A percentile compares a stretch with the other conserved stretches of the same genome.
phyloP scores from a whole-genome alignment of 2,888 invertebrate species.

The Protodeltote pygarga region DNA sequence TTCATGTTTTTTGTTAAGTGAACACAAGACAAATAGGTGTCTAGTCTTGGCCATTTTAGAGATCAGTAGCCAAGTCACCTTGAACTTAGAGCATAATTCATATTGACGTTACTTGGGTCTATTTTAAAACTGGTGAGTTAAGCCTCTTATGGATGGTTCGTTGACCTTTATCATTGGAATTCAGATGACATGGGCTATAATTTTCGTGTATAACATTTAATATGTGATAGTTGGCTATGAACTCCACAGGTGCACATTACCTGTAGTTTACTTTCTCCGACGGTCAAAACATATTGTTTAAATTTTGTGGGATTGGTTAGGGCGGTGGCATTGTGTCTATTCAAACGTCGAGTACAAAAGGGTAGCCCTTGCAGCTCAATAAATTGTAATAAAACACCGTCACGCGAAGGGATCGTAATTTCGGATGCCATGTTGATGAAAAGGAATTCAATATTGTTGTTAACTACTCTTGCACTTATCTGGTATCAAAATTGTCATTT shows the following conservation, averaged over 20 bases:
- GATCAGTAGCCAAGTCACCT: conserved; percentile 63
- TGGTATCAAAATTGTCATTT: conserved; percentile 11
- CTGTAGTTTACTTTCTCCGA: conserved; percentile 56
- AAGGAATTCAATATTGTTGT: conserved; percentile 37
- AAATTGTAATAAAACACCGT: conserved; percentile 67
- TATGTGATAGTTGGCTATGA: conserved; percentile 6
- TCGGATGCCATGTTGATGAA: conserved; percentile 43
- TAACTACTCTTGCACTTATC: conserved; percentile 35
- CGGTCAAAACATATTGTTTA: conserved; percentile 63
- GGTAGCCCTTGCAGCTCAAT: conserved; percentile 61
- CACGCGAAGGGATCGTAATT: conserved; percentile 66
- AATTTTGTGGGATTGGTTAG: conserved; percentile 68
- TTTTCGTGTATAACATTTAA: conserved; percentile 19
- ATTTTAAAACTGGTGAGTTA: conserved; percentile 56
- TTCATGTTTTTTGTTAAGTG: conserved; percentile 52
- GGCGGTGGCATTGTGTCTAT: conserved; percentile 66
- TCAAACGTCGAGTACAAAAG: conserved; percentile 68
- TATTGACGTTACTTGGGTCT: conserved; percentile 63
- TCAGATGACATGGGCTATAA: conserved; percentile 13
- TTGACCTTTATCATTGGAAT: conserved; percentile 53
- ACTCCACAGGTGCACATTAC: conserved; percentile 38
- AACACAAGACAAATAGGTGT: conserved; percentile 45
- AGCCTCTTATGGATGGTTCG: conserved; percentile 55
- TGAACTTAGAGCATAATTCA: conserved; percentile 73
- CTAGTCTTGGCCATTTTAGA: conserved; percentile 43